These are phyloP conservation scores for Megaceryle torquata DNA, from an alignment of 2,113 vertebrate genomes.

Conservation along the genomic window DNA sequence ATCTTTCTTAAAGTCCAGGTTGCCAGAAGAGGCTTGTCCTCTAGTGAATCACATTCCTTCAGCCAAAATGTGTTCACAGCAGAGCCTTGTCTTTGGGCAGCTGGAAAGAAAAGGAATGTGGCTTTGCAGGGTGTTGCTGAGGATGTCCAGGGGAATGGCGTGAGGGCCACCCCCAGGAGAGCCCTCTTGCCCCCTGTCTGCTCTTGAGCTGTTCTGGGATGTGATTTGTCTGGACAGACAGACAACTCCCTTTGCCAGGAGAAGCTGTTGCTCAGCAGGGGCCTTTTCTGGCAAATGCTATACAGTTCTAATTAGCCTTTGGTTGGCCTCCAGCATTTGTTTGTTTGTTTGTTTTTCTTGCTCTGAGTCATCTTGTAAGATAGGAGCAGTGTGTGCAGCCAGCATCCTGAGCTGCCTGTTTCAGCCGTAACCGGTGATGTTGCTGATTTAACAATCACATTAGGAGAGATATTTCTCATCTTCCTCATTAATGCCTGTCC, in stretches of 20 bases:
- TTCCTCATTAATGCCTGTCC: neutral
- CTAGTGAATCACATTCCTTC: neutral
- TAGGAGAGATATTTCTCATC: neutral
- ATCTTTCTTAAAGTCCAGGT: neutral
- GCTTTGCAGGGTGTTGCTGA: neutral
- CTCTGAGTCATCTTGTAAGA: neutral
- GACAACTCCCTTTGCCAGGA: neutral
- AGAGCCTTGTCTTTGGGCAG: neutral
- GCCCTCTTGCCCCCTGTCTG: neutral
- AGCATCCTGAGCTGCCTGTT: neutral
- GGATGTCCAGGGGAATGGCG: neutral
- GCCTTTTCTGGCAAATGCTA: neutral
- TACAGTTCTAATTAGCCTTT: constrained; percentile 8
- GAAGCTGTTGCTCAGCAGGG: constrained; percentile 15
- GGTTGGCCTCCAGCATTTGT: constrained; percentile 2
- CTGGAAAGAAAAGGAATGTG: neutral
- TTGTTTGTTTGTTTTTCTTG: constrained; percentile 43
- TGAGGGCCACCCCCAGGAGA: neutral
- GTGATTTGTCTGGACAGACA: neutral
- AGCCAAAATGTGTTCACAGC: neutral
- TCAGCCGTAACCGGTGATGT: accelerated
- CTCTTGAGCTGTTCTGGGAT: neutral
- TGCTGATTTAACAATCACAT: neutral
- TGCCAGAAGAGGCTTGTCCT: neutral
- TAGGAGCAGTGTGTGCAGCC: neutral